Evolutionary conservation across 2,888 invertebrate genomes (phyloP).

Genomic region (Oxyteleia sp.): DNA sequence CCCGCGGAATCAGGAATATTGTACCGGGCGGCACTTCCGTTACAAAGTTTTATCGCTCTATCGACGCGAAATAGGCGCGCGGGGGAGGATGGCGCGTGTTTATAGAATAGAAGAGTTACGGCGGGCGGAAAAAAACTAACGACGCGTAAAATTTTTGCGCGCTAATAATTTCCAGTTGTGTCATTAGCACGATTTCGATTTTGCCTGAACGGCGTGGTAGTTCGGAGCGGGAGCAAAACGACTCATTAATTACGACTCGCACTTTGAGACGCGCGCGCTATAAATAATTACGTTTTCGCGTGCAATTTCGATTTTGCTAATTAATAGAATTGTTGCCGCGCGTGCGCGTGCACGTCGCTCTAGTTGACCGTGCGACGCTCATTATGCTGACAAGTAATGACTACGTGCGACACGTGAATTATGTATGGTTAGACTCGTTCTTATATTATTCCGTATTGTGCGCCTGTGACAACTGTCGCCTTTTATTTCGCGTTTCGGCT

Average conservation of each 20-base stretch:
- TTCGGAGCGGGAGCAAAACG: constrained; percentile 30
- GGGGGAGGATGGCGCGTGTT: constrained; percentile 22
- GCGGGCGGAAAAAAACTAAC: constrained; percentile 49
- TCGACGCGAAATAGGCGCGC: constrained; percentile 35
- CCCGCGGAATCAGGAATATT: constrained; percentile 34
- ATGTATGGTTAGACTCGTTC: constrained; percentile 6
- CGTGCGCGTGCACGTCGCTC: neutral
- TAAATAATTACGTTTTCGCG: constrained; percentile 71
- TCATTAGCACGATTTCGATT: constrained; percentile 46
- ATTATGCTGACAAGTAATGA: constrained; percentile 35
- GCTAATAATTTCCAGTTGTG: constrained; percentile 44
- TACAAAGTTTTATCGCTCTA: constrained; percentile 38
- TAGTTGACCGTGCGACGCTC: constrained; percentile 27
- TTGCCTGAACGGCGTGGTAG: constrained; percentile 28
- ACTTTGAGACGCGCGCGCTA: constrained; percentile 56
- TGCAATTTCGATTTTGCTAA: constrained; percentile 48
- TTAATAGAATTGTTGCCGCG: constrained; percentile 36
- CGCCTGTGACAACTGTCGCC: constrained; percentile 14
- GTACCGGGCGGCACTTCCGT: constrained; percentile 19
- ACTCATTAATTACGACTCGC: constrained; percentile 76
- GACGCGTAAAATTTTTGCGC: constrained; percentile 45
- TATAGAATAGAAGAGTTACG: constrained; percentile 40
- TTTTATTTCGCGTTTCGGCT: constrained; percentile 10
- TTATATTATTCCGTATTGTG: constrained; percentile 18
- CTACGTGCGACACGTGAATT: constrained; percentile 9